A percentile compares a stretch with the other conserved stretches of the same genome.
phyloP scores from a whole-genome alignment of 2,113 vertebrate genomes.

The Pyxicephalus adspersus region DNA sequence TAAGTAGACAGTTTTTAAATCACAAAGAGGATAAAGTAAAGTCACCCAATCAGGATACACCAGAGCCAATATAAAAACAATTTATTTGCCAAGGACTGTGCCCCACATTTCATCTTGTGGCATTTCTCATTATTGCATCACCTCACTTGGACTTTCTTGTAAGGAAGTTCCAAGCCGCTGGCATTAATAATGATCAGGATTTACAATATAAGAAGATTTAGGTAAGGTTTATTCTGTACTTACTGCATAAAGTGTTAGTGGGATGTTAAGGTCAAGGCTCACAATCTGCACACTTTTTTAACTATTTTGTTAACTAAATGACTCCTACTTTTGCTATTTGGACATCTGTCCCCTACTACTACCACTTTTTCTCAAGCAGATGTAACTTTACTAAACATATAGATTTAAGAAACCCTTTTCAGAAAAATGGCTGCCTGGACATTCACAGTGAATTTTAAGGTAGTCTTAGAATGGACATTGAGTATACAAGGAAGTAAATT shows the following conservation, averaged over 20 bases:
- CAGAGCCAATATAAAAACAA: not conserved
- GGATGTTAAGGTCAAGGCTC: no score
- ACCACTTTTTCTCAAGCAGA: no score
- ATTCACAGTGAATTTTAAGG: no score
- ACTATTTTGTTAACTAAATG: no score
- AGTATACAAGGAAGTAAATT: no score
- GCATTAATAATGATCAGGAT: constrained; percentile 56
- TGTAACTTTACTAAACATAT: no score
- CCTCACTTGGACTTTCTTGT: not conserved
- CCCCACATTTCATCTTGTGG: not conserved
- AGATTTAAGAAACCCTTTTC: no score
- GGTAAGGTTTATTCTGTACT: constrained; percentile 63
- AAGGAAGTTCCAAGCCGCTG: not conserved
- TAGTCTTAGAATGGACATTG: no score
- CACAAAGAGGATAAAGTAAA: not conserved
- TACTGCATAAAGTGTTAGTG: constrained; percentile 11
- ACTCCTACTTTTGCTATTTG: no score
- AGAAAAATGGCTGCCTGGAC: no score
- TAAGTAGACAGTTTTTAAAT: not conserved
- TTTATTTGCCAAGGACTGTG: not conserved
- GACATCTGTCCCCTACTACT: no score
- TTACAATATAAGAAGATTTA: constrained; percentile 61
- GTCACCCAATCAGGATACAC: not conserved
- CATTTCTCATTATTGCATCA: not conserved
- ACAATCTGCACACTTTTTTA: no score